phyloP scores from a whole-genome alignment of 2,113 vertebrate genomes.

The Hydrochoerus hydrochaeris region DNA sequence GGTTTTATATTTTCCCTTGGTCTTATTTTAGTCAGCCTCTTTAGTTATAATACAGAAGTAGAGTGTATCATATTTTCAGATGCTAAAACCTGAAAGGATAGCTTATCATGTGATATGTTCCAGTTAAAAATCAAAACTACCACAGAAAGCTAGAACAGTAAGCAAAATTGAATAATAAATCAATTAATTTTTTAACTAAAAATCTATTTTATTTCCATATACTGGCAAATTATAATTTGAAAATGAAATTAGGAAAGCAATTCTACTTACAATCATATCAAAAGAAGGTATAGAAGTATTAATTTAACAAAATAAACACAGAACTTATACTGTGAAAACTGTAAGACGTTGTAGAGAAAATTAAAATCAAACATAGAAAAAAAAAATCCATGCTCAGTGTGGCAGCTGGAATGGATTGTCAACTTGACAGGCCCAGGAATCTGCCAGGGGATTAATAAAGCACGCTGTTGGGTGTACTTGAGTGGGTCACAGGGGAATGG shows the following conservation, averaged over 20 bases:
- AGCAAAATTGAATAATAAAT: not conserved
- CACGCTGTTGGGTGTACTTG: not conserved
- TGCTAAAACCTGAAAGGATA: not conserved
- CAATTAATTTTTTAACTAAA: not conserved
- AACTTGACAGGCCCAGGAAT: not conserved
- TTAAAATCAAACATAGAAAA: not conserved
- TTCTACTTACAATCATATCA: not conserved
- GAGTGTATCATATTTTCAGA: not conserved
- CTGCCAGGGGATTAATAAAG: not conserved
- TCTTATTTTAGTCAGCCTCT: not conserved
- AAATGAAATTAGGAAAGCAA: not conserved
- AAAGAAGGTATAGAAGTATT: not conserved
- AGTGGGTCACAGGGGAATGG: not conserved
- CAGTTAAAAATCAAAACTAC: constrained; percentile 35
- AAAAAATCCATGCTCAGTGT: not conserved
- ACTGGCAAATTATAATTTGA: not conserved
- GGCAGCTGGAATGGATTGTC: not conserved
- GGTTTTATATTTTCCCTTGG: not conserved
- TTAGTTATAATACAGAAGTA: constrained; percentile 14
- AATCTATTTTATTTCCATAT: not conserved
- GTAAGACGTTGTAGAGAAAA: not conserved
- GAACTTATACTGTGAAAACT: not conserved
- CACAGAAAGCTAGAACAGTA: constrained; percentile 12
- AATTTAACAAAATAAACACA: not conserved
- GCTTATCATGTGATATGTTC: not conserved